A percentile compares a stretch with the other conserved stretches of the same genome.
phyloP scores from a whole-genome alignment of 1,140 invertebrate genomes.

The Drosophila leontia region DNA sequence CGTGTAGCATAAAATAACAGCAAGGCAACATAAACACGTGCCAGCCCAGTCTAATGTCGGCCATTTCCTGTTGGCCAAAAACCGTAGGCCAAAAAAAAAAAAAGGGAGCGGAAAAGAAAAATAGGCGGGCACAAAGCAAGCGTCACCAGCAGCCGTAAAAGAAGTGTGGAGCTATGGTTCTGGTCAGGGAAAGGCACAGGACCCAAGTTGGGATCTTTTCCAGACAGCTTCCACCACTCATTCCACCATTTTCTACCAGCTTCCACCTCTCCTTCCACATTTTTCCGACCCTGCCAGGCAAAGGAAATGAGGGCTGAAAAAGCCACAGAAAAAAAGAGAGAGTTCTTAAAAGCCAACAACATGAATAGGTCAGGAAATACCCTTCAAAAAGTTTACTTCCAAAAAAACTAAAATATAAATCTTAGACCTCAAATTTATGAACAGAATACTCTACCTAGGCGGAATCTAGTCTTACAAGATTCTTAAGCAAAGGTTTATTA shows the following conservation, averaged over 20 bases:
- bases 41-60: constrained; percentile 73
- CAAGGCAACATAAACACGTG: constrained; percentile 71
- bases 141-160: constrained; percentile 41
- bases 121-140: constrained; percentile 48
- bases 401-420: not conserved
- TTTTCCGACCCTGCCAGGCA: not conserved
- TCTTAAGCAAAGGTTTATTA: not conserved
- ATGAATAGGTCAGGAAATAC: constrained; percentile 18
- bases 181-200: constrained; percentile 32
- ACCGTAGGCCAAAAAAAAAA: constrained; percentile 48
- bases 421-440: not conserved
- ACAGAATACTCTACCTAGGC: not conserved
- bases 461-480: not conserved
- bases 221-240: constrained; percentile 34
- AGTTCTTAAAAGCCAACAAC: not conserved
- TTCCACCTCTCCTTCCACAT: constrained; percentile 5
- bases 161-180: constrained; percentile 26
- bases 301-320: constrained; percentile 32
- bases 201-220: constrained; percentile 34
- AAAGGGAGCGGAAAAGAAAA: constrained; percentile 20
- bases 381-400: constrained; percentile 8
- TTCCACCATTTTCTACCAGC: constrained; percentile 3
- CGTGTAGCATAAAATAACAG: constrained; percentile 59
- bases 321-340: constrained; percentile 12
- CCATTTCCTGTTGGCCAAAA: constrained; percentile 77